These are phyloP conservation scores for Haliclona indistincta DNA, from an alignment of 37 sponge, comb jelly and placozoan genomes.

Conservation along the genomic window DNA sequence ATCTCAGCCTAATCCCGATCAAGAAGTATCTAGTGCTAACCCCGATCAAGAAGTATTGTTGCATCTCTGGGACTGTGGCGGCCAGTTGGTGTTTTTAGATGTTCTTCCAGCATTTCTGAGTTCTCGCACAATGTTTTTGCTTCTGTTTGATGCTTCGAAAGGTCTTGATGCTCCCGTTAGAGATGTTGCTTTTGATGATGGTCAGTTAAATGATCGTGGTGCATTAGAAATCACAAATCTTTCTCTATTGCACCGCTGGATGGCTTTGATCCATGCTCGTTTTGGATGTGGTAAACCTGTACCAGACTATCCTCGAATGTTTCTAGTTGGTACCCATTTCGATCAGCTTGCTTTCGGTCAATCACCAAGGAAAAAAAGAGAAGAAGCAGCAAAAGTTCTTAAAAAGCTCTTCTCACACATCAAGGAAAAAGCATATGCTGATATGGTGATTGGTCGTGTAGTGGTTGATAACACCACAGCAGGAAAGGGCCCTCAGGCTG, in stretches of 20 bases:
- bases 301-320: slow-evolving; percentile 22
- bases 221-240: slow-evolving; percentile 5
- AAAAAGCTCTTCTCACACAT: not conserved
- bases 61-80: slow-evolving; percentile 72
- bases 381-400: not conserved
- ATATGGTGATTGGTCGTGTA: not conserved
- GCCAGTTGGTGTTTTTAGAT: slow-evolving; percentile 48
- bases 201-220: no score
- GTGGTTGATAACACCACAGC: slow-evolving; percentile 64
- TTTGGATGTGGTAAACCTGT: not conserved
- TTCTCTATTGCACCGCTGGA: slow-evolving; percentile 32
- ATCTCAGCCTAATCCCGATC: no score
- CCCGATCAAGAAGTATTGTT: no score
- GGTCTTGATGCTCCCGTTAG: slow-evolving; percentile 11
- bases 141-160: slow-evolving; percentile 51
- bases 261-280: slow-evolving; percentile 40
- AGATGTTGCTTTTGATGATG: no score
- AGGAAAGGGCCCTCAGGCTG: slow-evolving; percentile 40
- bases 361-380: no score
- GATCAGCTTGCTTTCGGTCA: slow-evolving; percentile 10
- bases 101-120: slow-evolving; percentile 54
- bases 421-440: slow-evolving; percentile 15
- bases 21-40: no score
- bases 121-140: slow-evolving; percentile 37
- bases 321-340: slow-evolving; percentile 42